These are phyloP conservation scores for Florisuga fusca DNA, from an alignment of 2,797 vertebrate species.

Conservation along the genomic window DNA sequence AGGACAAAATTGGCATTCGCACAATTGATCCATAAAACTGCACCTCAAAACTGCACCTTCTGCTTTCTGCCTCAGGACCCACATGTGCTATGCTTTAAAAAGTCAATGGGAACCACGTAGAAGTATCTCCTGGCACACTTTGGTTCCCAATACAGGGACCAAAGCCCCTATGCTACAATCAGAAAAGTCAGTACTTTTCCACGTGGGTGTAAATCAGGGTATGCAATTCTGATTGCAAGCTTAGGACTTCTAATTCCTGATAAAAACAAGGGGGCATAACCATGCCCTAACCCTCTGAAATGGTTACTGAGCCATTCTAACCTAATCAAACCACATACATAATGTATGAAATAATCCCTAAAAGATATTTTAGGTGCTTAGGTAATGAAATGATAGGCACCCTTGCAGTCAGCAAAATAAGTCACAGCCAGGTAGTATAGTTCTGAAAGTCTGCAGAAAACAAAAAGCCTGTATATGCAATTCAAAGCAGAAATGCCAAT, in stretches of 20 bases:
- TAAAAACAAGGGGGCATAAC: slow-evolving; percentile 46
- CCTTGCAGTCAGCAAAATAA: slow-evolving; percentile 37
- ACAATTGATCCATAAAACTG: neutral
- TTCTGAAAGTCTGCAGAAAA: neutral
- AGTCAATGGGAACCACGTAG: neutral
- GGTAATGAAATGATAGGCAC: slow-evolving; percentile 59
- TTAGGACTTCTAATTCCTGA: slow-evolving; percentile 56
- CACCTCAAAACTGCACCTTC: neutral
- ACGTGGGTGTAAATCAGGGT: slow-evolving; percentile 15
- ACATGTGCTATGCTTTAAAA: neutral
- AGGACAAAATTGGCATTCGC: neutral
- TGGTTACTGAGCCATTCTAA: slow-evolving; percentile 36
- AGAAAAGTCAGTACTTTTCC: slow-evolving; percentile 30
- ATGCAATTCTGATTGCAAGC: slow-evolving; percentile 50
- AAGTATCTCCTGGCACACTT: neutral
- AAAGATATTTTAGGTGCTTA: slow-evolving; percentile 63
- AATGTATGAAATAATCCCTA: slow-evolving; percentile 70
- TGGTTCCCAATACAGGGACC: slow-evolving; percentile 25
- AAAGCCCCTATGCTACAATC: slow-evolving; percentile 33
- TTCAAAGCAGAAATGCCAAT: slow-evolving; percentile 20
- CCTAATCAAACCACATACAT: slow-evolving; percentile 74
- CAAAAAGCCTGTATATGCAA: neutral
- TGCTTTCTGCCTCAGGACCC: neutral
- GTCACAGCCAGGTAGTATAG: neutral
- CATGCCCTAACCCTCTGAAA: slow-evolving; percentile 54